Evolutionary conservation across 2,113 vertebrate species (phyloP).

Genomic region (Malurus elegans): DNA sequence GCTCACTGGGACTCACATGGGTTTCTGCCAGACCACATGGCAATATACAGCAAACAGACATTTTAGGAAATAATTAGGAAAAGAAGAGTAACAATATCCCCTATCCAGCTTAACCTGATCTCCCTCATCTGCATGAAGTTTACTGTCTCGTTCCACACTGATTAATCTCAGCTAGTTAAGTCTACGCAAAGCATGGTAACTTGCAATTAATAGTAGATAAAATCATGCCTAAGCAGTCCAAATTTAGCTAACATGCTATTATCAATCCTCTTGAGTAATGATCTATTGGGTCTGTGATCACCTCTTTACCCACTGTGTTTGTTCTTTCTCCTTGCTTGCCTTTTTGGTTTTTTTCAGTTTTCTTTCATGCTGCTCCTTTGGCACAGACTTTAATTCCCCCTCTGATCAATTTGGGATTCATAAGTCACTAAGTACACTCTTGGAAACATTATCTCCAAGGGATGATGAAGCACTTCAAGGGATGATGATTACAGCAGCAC

Average conservation of each 20-base stretch:
- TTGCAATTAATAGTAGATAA: slow-evolving; percentile 12
- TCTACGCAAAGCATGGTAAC: neutral
- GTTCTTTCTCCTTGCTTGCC: neutral
- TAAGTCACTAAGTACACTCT: slow-evolving; percentile 3
- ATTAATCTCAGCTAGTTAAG: slow-evolving; percentile 1
- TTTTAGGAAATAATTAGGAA: neutral
- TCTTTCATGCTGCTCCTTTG: neutral
- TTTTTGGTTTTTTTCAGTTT: neutral
- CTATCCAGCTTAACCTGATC: neutral
- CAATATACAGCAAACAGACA: neutral
- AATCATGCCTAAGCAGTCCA: neutral
- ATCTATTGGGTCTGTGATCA: neutral
- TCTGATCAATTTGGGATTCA: slow-evolving; percentile 8
- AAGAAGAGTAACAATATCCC: neutral
- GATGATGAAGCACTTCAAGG: slow-evolving; percentile 20
- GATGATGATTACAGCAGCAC: slow-evolving; percentile 27
- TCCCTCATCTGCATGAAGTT: neutral
- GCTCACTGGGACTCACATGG: neutral
- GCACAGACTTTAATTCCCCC: neutral
- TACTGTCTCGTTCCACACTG: neutral
- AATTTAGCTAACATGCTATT: slow-evolving; percentile 2
- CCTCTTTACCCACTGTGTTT: neutral
- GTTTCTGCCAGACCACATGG: neutral
- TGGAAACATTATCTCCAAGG: slow-evolving; percentile 3
- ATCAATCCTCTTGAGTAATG: neutral